phyloP scores from a whole-genome alignment of 2,113 vertebrate genomes.

The Ptychochromis oligacanthus region DNA sequence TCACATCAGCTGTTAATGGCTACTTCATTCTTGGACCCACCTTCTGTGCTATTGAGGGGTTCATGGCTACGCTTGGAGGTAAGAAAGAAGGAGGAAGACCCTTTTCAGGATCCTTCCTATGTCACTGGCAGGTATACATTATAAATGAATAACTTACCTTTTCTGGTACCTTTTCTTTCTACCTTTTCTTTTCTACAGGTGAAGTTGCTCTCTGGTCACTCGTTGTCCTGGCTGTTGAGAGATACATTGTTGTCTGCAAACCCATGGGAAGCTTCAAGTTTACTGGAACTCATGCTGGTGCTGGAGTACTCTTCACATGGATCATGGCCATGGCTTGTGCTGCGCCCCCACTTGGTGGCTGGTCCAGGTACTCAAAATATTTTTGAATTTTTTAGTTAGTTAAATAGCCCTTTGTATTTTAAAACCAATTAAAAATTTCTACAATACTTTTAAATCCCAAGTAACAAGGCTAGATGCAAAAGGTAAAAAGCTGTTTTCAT shows the following conservation, averaged over 20 bases:
- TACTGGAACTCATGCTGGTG: constrained; percentile 69
- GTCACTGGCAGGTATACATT: neutral
- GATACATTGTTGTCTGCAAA: constrained; percentile 85
- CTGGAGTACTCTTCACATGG: constrained; percentile 83
- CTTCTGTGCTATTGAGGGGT: constrained; percentile 77
- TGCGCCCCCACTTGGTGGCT: constrained; percentile 79
- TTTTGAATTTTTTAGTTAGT: neutral
- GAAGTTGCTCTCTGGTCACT: constrained; percentile 84
- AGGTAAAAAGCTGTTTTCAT: neutral
- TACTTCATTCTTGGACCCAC: constrained; percentile 80
- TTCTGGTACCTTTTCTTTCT: no score
- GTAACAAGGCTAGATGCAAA: no score
- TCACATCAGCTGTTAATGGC: constrained; percentile 75
- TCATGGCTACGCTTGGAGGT: constrained; percentile 84
- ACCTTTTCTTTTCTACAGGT: constrained; percentile 47
- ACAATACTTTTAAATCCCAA: no score
- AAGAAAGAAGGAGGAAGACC: rapidly evolving
- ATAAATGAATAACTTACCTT: neutral
- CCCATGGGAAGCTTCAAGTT: constrained; percentile 87
- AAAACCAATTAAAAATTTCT: neutral
- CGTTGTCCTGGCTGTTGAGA: constrained; percentile 83
- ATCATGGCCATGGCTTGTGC: constrained; percentile 81
- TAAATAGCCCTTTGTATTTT: neutral
- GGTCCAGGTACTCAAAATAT: constrained; percentile 77
- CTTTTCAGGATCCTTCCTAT: neutral